Evolutionary conservation across 2,888 invertebrate genomes (phyloP).

Genomic region (Caradrina clavipalpis): DNA sequence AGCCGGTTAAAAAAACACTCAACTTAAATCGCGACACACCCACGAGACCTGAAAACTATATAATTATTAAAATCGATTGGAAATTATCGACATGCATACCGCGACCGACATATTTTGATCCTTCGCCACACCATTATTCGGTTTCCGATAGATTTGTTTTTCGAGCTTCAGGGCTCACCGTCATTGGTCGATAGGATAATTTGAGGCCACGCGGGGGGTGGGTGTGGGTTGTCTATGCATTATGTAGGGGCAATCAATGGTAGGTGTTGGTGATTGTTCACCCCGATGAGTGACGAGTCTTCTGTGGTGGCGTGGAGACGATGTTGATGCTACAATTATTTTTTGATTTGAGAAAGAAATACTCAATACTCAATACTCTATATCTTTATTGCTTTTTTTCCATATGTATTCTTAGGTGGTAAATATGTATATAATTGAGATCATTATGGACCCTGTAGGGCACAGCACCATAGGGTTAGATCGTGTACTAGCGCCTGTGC

Average conservation of each 20-base stretch:
- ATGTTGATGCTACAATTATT: not conserved
- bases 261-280: conserved; percentile 85
- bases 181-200: conserved; percentile 74
- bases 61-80: conserved; percentile 86
- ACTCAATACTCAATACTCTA: no score
- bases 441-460: no score
- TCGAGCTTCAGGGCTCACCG: conserved; percentile 58
- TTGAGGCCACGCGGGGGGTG: conserved; percentile 71
- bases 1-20: conserved; percentile 35
- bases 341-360: not conserved
- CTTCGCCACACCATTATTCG: conserved; percentile 33
- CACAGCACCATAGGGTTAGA: no score
- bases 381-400: no score
- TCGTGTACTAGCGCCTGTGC: not conserved
- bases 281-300: conserved; percentile 69
- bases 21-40: conserved; percentile 53
- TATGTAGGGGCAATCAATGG: conserved; percentile 89
- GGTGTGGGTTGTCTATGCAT: conserved; percentile 82
- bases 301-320: conserved; percentile 66
- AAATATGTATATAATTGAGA: no score
- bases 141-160: conserved; percentile 16
- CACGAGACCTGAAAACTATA: conserved; percentile 66
- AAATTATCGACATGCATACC: conserved; percentile 79
- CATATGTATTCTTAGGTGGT: no score
- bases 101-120: conserved; percentile 67